Base-by-base conservation (phyloP, 2,888 invertebrate genomes). In the Tromatobia lineatoria region DNA sequence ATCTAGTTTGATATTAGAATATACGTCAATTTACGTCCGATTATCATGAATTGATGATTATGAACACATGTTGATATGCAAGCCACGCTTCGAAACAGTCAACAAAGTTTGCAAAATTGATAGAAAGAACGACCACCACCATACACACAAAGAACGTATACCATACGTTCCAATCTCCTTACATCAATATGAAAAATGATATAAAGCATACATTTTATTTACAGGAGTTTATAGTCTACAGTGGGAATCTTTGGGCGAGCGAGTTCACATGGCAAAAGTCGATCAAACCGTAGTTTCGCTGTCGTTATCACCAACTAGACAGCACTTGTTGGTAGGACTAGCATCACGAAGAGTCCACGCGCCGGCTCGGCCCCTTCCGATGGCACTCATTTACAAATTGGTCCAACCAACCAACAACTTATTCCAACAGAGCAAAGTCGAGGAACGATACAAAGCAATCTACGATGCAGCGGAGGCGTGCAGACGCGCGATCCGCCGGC, bases 251-350 rank as follows among this genome's bases (percentile, higher is more conserved):
- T 94, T 97, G 59, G 98, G 97, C 0, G 96, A 97, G 91, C 96
- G 96, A 92, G 94, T 98, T 76, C 97, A 96, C 94, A 96, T 96
- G n/a, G 96, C 96, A 7, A 95, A 95, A 91, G 95, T 97, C 86
- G 96, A 97, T 90, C 97, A 97, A 90, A 96, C 96, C 92, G 97
- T 97, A 1, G 97, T 98, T 69, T 98, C 98, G 0, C 96, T 98
- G 54, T 97, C 97, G 84, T 94, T 98, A 86, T 98, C 98, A n/a
- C 98, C 98, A 1, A 95, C 97, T 15, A 96, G 96, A 86, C 95
- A 97, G 34, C 97, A 97, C 94, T 94, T 98, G 38, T 95, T 98
- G 61, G 97, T 98, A 34, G 98, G 98, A 15, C 94, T 98, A 52
- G 97, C 97, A 82, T 96, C 96, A 47, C 94, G 96, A 0, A 94